Conservation (phyloP, 1,140 invertebrate genomes). For the Steinernema feltiae region DNA sequence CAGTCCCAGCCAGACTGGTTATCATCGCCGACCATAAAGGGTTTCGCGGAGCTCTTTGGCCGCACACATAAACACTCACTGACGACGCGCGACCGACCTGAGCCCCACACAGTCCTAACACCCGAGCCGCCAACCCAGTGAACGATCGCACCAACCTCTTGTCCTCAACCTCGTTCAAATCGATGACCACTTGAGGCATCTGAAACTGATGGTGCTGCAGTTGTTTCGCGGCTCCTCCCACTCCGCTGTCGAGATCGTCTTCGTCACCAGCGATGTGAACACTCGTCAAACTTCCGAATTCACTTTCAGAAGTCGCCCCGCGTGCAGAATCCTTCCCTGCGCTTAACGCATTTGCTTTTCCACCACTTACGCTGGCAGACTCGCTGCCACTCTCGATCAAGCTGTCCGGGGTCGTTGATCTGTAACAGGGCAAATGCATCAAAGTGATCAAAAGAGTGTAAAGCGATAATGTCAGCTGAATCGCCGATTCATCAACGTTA, state of each 20-base stretch:
- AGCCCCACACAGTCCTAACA: constrained; percentile 20
- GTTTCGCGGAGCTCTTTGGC: constrained; percentile 27
- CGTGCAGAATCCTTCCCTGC: neutral
- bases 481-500: neutral
- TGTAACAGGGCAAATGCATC: constrained; percentile 20
- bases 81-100: neutral
- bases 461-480: neutral
- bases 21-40: neutral
- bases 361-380: constrained; percentile 32
- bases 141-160: constrained; percentile 17
- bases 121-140: neutral
- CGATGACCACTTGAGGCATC: constrained; percentile 26
- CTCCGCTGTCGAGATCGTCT: constrained; percentile 50
- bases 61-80: neutral
- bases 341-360: constrained; percentile 25
- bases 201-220: constrained; percentile 17
- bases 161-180: constrained; percentile 29
- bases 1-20: neutral
- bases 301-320: constrained; percentile 20
- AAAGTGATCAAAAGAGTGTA: neutral
- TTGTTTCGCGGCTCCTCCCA: constrained; percentile 27
- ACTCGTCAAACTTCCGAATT: constrained; percentile 46
- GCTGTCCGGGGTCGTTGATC: constrained; percentile 46
- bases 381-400: constrained; percentile 41
- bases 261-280: constrained; percentile 44